Conservation (phyloP, 2,113 vertebrate species). For the Patagioenas fasciata region DNA sequence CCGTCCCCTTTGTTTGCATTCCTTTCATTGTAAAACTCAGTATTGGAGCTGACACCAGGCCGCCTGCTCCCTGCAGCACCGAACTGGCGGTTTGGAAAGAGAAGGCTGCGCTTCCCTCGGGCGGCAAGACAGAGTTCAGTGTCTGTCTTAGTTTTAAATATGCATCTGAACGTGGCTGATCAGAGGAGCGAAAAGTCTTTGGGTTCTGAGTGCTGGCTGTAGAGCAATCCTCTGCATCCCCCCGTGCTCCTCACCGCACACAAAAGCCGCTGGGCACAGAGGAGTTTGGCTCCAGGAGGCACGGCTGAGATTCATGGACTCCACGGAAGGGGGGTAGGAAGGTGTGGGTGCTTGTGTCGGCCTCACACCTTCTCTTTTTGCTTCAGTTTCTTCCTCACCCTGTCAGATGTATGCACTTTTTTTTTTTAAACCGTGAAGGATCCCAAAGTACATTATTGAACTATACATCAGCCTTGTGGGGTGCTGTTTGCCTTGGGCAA, state of each 20-base stretch:
- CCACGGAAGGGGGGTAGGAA: neutral
- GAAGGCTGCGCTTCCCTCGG: slow-evolving; percentile 35
- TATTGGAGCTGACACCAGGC: slow-evolving; percentile 41
- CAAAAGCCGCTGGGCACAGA: neutral
- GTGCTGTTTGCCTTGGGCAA: neutral
- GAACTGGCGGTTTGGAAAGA: neutral
- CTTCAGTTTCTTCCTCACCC: neutral
- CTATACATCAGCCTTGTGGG: neutral
- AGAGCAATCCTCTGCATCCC: neutral
- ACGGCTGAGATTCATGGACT: neutral
- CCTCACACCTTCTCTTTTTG: neutral
- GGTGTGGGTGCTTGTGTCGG: neutral
- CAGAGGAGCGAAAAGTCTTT: slow-evolving; percentile 8
- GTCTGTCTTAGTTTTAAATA: slow-evolving; percentile 53
- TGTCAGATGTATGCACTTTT: neutral
- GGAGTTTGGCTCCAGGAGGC: neutral
- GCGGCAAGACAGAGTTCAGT: slow-evolving; percentile 34
- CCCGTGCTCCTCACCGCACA: neutral
- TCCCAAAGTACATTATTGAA: neutral
- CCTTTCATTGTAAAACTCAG: slow-evolving; percentile 4
- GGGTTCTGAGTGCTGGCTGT: neutral
- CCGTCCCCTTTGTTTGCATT: slow-evolving; percentile 5
- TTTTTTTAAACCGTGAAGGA: neutral
- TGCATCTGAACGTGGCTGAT: slow-evolving; percentile 32
- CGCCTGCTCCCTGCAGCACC: slow-evolving; percentile 43